phyloP scores from a whole-genome alignment of 2,113 vertebrate genomes.

The Prinia subflava region DNA sequence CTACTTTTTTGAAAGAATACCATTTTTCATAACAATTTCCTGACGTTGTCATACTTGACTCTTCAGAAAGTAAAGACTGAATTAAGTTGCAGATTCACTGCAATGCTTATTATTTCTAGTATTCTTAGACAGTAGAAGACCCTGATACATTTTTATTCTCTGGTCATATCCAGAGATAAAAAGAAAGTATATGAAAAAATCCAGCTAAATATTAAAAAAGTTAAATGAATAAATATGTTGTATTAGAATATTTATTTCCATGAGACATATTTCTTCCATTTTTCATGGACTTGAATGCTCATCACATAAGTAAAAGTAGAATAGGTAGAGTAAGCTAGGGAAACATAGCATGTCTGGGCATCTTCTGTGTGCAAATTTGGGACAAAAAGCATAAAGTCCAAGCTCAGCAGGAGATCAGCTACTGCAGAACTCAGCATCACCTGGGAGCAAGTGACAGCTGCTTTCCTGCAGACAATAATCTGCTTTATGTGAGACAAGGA shows the following conservation, averaged over 20 bases:
- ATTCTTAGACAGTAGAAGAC: not conserved
- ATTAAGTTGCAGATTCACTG: not conserved
- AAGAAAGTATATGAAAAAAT: not conserved
- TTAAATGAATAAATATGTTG: not conserved
- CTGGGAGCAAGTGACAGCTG: not conserved
- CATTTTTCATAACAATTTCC: not conserved
- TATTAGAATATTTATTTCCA: not conserved
- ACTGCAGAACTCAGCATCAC: not conserved
- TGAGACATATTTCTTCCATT: not conserved
- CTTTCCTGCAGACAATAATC: not conserved
- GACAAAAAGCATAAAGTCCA: not conserved
- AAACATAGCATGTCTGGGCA: not conserved
- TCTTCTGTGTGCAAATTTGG: not conserved
- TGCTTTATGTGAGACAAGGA: not conserved
- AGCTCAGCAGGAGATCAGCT: not conserved
- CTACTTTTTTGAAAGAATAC: not conserved
- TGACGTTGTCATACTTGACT: not conserved
- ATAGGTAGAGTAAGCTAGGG: not conserved
- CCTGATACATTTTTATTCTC: not conserved
- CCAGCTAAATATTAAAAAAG: not conserved
- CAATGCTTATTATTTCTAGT: not conserved
- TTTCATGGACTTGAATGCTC: not conserved
- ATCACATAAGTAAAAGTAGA: not conserved
- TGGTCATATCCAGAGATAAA: not conserved
- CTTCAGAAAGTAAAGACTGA: not conserved